These are phyloP conservation scores for Cynopterus brachyotis DNA, from an alignment of 2,113 vertebrate genomes.

Conservation along the genomic window DNA sequence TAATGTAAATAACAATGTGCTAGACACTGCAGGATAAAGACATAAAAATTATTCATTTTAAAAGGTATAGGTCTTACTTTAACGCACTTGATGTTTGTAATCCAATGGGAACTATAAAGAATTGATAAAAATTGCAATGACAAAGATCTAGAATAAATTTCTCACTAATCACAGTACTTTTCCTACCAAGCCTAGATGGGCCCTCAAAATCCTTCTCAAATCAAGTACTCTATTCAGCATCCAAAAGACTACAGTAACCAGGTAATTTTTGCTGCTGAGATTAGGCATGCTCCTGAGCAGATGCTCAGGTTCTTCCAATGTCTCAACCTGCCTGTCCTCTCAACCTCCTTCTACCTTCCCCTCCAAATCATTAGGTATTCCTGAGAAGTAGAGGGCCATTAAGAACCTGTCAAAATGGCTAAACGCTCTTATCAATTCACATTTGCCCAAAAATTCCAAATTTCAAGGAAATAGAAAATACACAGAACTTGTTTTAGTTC, in stretches of 20 bases:
- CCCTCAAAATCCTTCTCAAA: not conserved
- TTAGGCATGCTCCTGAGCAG: not conserved
- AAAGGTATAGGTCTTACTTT: not conserved
- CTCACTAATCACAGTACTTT: not conserved
- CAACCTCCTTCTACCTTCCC: not conserved
- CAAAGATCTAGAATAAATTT: not conserved
- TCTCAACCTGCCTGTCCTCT: too few species aligned
- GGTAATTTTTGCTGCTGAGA: not conserved
- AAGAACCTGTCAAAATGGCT: not conserved
- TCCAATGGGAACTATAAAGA: not conserved
- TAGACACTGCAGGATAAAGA: not conserved
- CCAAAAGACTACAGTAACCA: not conserved
- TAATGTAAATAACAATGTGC: not conserved
- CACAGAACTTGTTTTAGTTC: not conserved
- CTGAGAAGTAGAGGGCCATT: not conserved
- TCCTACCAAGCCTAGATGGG: not conserved
- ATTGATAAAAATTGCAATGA: not conserved
- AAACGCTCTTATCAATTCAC: not conserved
- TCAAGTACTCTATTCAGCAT: not conserved
- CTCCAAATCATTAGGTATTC: not conserved
- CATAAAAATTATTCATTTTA: not conserved
- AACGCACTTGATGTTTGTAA: not conserved
- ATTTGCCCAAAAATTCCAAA: not conserved
- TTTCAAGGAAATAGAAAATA: not conserved
- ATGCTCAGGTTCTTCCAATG: too few species aligned